Conservation (phyloP, 2,113 vertebrate genomes). For the Hystrix cristata region DNA sequence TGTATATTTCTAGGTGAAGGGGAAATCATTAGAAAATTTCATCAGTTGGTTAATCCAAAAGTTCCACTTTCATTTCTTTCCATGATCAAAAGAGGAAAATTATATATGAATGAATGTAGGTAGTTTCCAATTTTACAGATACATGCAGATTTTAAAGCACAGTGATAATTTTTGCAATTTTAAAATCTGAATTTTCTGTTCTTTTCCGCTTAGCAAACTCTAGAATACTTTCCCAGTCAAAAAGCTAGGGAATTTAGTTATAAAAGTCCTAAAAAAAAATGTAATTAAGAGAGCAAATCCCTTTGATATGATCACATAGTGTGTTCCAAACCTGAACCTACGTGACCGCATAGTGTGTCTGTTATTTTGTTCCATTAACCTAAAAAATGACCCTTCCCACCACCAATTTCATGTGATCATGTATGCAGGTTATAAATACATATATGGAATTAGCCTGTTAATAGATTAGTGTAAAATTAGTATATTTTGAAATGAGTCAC, state of each 20-base stretch:
- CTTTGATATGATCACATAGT: not conserved
- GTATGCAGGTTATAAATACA: not conserved
- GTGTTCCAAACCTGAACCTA: constrained; percentile 30
- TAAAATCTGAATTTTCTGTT: constrained; percentile 4
- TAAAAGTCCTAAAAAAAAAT: constrained; percentile 44
- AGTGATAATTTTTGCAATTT: not conserved
- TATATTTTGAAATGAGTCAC: not conserved
- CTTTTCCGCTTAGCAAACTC: constrained; percentile 20
- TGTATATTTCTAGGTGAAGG: not conserved
- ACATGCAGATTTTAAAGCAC: not conserved
- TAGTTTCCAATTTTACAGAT: not conserved
- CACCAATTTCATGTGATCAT: not conserved
- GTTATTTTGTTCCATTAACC: not conserved
- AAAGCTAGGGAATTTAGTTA: not conserved
- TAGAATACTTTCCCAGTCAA: not conserved
- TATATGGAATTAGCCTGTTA: not conserved
- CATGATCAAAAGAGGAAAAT: not conserved
- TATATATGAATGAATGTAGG: not conserved
- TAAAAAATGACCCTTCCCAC: not conserved
- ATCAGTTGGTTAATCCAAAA: not conserved
- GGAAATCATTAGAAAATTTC: not conserved
- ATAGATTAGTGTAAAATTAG: not conserved
- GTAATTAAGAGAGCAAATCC: constrained; percentile 12
- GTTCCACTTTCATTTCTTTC: not conserved
- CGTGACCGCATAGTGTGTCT: not conserved